Evolutionary conservation across 2,888 invertebrate species (phyloP), one percentile per base, ranked within the genome.

Genomic region (Steromphala cineraria): DNA sequence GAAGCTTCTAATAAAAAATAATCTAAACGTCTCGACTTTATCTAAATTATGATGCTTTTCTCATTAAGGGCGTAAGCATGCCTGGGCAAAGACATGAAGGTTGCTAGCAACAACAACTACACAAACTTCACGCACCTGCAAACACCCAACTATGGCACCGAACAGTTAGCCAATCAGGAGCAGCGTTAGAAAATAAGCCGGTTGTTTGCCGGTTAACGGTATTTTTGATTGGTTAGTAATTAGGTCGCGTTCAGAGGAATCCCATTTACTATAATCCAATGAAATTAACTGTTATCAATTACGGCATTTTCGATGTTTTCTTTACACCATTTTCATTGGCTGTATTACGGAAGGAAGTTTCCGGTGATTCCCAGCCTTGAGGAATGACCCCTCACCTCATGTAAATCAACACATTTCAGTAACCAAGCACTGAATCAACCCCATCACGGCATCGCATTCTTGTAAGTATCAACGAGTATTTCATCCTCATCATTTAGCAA

Each of bases 61-160:
- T 62, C 62, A 62, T 28, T 62, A 28, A 46, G 5, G 24, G 15
- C 8, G 62, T 62, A 62, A 62, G 62, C 62, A 21, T 62, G 62
- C 17, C 24, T 28, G 10, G 62, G 28, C 62, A 62, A 24, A 28
- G 62, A 2, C 62, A 62, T 62, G 15, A 28, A 62, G 62, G 62
- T 62, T 62, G 62, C 62, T 62, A 62, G 28, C 62, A 62, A 62
- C 62, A 62, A 62, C 62, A 62, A 62, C 28, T 62, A 62, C 17
- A 62, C 62, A 62, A 62, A 62, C 62, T 62, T 62, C 62, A 62
- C 62, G 62, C 62, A 62, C 62, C 62, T 62, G 28, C 62, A 62
- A 62, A 62, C 62, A 46, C 46, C 46, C 46, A 62, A 62, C 62
- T 62, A 62, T 62, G 62, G 62, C 62, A 62, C 62, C 62, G 62